Conservation (phyloP, 2,797 vertebrate genomes). For the Setipinna tenuifilis region DNA sequence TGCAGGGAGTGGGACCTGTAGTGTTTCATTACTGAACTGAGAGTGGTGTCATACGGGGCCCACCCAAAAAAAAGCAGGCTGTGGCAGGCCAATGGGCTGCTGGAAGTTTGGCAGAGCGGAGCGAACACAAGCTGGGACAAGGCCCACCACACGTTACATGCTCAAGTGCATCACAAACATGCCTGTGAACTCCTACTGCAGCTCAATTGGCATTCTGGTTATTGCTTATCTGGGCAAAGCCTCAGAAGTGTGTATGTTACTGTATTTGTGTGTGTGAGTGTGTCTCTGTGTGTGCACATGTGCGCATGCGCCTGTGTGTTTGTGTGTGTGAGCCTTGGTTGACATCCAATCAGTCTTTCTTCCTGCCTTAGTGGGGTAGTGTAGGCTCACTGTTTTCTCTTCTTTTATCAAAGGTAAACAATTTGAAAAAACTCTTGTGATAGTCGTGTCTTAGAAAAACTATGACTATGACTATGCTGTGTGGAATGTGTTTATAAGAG, state of each 20-base stretch:
- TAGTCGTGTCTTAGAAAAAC: neutral
- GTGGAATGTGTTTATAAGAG: constrained; percentile 5
- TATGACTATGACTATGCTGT: neutral
- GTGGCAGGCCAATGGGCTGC: neutral
- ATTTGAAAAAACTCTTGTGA: neutral
- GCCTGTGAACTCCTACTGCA: neutral
- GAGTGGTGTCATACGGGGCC: neutral
- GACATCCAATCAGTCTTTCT: neutral
- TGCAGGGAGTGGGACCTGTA: neutral
- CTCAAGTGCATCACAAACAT: neutral
- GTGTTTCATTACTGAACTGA: neutral
- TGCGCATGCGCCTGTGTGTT: neutral
- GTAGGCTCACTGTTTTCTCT: neutral
- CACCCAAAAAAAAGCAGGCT: neutral
- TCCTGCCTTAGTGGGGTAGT: neutral
- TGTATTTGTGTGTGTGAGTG: too few species aligned
- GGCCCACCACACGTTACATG: neutral
- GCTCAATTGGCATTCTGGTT: neutral
- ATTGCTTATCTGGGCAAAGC: neutral
- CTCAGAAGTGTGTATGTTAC: neutral
- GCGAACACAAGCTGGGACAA: neutral
- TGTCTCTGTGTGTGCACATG: too few species aligned
- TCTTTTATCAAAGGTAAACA: neutral
- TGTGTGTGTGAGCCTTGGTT: neutral
- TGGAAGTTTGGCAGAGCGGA: neutral